Evolutionary conservation across 2,113 vertebrate genomes (phyloP), one percentile per base, ranked within the genome.

Genomic region (Fulica atra): DNA sequence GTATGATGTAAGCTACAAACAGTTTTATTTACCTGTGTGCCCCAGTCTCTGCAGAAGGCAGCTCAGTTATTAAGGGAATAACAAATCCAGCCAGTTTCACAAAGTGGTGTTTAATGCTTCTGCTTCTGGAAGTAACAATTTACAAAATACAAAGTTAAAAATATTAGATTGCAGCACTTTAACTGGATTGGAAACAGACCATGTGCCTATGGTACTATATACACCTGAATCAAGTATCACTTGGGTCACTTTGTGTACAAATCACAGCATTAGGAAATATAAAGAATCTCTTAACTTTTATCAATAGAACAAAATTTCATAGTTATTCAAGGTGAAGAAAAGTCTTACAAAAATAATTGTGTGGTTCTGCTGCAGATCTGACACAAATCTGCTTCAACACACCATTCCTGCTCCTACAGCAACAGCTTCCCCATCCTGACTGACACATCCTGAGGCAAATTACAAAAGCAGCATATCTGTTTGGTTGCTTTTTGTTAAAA

Each of bases 141-240:
- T 96, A 95, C 54, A 95, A 95, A 96, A 85, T 81, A 91, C 42
- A 76, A 60, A 96, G 83, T 48, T 92, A 86, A 96, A 96, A 96
- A 89, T 24, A 57, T 10, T 26, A 54, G 29, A 68, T 51, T 18
- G 4, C 13, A 46, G 28, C 4, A 7, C 46, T 59, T 69, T 15
- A 50, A 50, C 4, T 40, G 54, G 60, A 88, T 83, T 95, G 87
- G 92, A 86, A 80, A 1, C 68, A 81, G 93, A 36, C 33, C 51
- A 16, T 31, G 5, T 6, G 53, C 65, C 68, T 50, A 33, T 65
- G 40, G 84, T 38, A 26, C 60, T 81, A 68, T 86, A 10, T 46
- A 96, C 87, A 91, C 1, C 35, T 48, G 53, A 96, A 89, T 64
- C 66, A 88, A 86, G 42, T 24, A 89, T 42, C 28, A 16, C 54